Conservation (phyloP, 2,797 vertebrate species). For the Cyprinodon diabolis region DNA sequence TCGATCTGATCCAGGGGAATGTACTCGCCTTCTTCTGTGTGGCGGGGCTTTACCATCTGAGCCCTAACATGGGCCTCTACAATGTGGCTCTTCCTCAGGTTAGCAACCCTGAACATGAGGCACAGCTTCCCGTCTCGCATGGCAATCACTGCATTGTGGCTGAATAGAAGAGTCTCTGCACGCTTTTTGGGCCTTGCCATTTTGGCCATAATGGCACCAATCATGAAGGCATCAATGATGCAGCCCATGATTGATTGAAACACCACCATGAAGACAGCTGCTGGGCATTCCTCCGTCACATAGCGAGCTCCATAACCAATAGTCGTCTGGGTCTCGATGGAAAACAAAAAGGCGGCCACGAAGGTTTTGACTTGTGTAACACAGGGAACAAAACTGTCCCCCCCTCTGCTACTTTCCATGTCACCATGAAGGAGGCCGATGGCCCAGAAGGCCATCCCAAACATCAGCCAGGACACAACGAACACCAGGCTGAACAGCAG, state of each 20-base stretch:
- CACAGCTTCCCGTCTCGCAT: conserved; percentile 92
- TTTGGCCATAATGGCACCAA: conserved; percentile 98
- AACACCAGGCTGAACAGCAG: conserved; percentile 92
- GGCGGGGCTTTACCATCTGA: conserved; percentile 92
- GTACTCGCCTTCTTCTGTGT: conserved; percentile 95
- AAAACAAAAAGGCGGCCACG: conserved; percentile 94
- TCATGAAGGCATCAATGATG: conserved; percentile 98
- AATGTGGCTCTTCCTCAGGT: conserved; percentile 95
- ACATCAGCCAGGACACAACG: conserved; percentile 90
- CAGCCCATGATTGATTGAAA: conserved; percentile 96
- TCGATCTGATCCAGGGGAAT: conserved; percentile 96
- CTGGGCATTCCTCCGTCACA: conserved; percentile 93
- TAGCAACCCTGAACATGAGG: conserved; percentile 95
- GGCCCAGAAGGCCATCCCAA: conserved; percentile 91
- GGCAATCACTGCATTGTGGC: conserved; percentile 90
- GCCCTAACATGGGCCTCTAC: conserved; percentile 95
- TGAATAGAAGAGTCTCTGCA: conserved; percentile 93
- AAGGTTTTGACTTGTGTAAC: conserved; percentile 91
- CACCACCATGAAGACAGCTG: conserved; percentile 94
- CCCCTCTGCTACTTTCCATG: conserved; percentile 78
- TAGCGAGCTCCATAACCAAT: conserved; percentile 95
- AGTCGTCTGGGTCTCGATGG: conserved; percentile 95
- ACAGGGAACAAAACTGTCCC: conserved; percentile 86
- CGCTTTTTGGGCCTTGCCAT: conserved; percentile 97
- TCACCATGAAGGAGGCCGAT: conserved; percentile 92